These are phyloP conservation scores for Heliconius hortense DNA, from an alignment of 2,888 invertebrate genomes.

Conservation along the genomic window DNA sequence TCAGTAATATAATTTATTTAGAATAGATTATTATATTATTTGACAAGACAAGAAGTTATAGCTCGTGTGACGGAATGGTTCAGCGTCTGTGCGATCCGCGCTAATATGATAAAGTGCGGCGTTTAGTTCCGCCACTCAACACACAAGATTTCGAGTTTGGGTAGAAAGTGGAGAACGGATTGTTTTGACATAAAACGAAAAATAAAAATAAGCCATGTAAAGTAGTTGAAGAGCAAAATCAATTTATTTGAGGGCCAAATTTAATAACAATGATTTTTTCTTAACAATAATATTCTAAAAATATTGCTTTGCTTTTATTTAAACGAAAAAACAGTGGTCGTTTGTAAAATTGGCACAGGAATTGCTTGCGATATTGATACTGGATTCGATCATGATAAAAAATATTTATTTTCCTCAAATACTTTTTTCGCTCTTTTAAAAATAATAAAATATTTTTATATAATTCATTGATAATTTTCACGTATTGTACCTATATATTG, in stretches of 20 bases:
- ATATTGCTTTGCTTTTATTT: not conserved
- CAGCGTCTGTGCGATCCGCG: too few species aligned
- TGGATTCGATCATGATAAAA: not conserved
- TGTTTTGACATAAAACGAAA: too few species aligned
- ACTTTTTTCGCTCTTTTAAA: not conserved
- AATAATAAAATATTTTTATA: not conserved
- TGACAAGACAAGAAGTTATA: too few species aligned
- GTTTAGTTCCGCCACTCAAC: not conserved
- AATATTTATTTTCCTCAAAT: not conserved
- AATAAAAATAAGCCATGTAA: too few species aligned
- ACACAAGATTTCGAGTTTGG: not conserved
- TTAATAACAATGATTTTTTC: not conserved
- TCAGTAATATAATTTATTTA: not conserved
- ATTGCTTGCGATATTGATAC: not conserved
- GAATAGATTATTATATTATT: too few species aligned
- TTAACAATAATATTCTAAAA: not conserved
- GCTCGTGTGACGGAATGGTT: too few species aligned
- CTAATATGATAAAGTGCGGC: not conserved
- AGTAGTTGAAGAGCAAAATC: not conserved
- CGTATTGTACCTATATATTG: not conserved
- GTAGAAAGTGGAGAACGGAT: not conserved
- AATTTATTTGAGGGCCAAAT: not conserved
- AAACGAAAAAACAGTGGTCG: not conserved
- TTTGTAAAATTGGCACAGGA: not conserved
- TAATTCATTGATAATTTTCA: not conserved